Conservation (phyloP, 2,797 vertebrate species). For the Mormyrus hasselquistii region DNA sequence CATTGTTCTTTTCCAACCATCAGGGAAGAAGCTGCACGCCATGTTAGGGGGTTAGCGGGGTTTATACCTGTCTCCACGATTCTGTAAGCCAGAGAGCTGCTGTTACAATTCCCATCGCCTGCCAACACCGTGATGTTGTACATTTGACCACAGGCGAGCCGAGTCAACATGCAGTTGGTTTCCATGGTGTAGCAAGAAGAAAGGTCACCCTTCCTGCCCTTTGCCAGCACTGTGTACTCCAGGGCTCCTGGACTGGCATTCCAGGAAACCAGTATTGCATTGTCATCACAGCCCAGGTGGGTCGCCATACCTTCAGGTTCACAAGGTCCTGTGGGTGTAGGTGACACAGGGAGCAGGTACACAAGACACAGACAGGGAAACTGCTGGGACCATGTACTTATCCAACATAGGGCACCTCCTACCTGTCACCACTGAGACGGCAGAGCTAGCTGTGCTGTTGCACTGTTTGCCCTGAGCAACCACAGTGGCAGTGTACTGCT, state of each 20-base stretch:
- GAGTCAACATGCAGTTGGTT: slow-evolving; percentile 50
- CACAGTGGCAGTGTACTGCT: slow-evolving; percentile 43
- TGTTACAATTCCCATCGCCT: slow-evolving; percentile 49
- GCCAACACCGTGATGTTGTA: slow-evolving; percentile 56
- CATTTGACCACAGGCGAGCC: slow-evolving; percentile 52
- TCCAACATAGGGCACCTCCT: neutral
- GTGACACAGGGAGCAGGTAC: neutral
- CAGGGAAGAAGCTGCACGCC: neutral
- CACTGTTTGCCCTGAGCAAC: slow-evolving; percentile 37
- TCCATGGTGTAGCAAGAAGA: slow-evolving; percentile 44
- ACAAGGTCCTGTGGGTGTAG: slow-evolving; percentile 43
- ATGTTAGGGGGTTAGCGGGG: neutral
- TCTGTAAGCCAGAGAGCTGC: slow-evolving; percentile 35
- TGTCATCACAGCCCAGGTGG: slow-evolving; percentile 45
- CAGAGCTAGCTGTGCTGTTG: slow-evolving; percentile 37
- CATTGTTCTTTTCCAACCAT: neutral
- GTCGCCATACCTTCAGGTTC: slow-evolving; percentile 47
- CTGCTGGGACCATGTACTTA: neutral
- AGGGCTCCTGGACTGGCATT: slow-evolving; percentile 34
- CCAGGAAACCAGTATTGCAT: slow-evolving; percentile 52
- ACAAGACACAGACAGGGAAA: neutral
- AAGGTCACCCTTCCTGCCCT: slow-evolving; percentile 19
- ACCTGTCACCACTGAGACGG: slow-evolving; percentile 44
- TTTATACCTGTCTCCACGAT: neutral
- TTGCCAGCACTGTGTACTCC: slow-evolving; percentile 45